Evolutionary conservation across 2,113 vertebrate species (phyloP).

Genomic region (Etheostoma cragini): DNA sequence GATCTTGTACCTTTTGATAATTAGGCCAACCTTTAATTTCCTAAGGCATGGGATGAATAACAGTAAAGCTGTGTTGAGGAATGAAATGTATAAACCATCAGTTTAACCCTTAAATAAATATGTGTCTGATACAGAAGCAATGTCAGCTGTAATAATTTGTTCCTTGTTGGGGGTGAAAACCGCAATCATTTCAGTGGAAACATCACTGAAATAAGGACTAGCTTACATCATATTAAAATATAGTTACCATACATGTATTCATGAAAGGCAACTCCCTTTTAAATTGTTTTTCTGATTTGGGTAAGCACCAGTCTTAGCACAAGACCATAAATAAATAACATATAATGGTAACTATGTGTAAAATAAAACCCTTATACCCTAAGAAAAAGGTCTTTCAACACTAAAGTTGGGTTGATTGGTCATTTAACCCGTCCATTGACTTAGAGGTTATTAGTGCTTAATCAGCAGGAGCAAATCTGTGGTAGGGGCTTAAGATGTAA

Average conservation of each 20-base stretch:
- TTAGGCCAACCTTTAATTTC: constrained; percentile 57
- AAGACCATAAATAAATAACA: neutral
- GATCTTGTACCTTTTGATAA: constrained; percentile 50
- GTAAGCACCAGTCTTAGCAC: neutral
- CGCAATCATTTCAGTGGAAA: neutral
- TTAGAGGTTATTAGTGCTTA: constrained; percentile 27
- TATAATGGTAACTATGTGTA: neutral
- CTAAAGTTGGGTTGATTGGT: constrained; percentile 8
- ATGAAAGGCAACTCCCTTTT: neutral
- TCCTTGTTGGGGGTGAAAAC: neutral
- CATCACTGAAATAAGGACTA: neutral
- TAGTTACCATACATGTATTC: neutral
- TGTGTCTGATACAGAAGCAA: constrained; percentile 5
- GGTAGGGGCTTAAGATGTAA: neutral
- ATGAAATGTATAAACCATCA: constrained; percentile 50
- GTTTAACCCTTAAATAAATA: constrained; percentile 24
- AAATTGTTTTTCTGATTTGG: too few species aligned
- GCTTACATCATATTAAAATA: neutral
- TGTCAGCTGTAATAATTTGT: constrained; percentile 19
- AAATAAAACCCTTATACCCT: neutral
- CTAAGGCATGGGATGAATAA: constrained; percentile 51
- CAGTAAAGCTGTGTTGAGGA: constrained; percentile 45
- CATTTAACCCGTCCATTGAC: constrained; percentile 11
- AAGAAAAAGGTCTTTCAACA: constrained; percentile 13
- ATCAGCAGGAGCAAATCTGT: constrained; percentile 38